Conservation (phyloP, 2,797 vertebrate species). For the Hylomyscus alleni region DNA sequence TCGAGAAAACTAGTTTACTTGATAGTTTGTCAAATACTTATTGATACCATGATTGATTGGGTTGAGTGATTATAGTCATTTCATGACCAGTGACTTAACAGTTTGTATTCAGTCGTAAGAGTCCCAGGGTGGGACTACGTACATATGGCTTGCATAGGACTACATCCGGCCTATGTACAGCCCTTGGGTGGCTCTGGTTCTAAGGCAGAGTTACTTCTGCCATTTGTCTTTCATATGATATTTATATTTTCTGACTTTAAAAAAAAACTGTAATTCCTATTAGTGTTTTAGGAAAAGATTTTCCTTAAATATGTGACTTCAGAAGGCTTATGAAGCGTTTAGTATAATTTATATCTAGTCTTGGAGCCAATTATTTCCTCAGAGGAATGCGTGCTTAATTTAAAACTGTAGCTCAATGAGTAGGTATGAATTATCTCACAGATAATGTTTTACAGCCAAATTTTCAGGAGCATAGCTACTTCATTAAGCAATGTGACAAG, state of each 20-base stretch:
- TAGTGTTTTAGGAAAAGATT: constrained; percentile 52
- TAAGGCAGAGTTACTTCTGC: background rate
- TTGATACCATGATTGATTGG: background rate
- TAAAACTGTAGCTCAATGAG: constrained; percentile 68
- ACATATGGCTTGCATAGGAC: no score
- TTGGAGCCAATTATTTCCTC: constrained; percentile 69
- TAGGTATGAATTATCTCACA: constrained; percentile 75
- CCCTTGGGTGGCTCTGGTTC: background rate
- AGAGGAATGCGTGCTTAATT: constrained; percentile 63
- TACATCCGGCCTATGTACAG: background rate
- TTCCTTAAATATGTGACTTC: constrained; percentile 72
- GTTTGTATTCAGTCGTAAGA: background rate
- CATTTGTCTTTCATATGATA: background rate
- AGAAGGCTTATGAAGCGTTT: constrained; percentile 70
- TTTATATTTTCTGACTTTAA: constrained; percentile 50
- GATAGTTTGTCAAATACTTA: constrained; percentile 16
- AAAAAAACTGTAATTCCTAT: constrained; percentile 7
- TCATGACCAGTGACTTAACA: background rate
- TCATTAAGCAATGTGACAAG: constrained; percentile 55
- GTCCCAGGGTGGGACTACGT: background rate
- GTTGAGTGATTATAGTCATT: background rate
- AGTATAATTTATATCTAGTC: constrained; percentile 69
- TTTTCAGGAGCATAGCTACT: constrained; percentile 54
- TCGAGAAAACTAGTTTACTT: background rate
- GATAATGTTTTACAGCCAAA: constrained; percentile 63